Base-by-base conservation (phyloP, 2,888 invertebrate genomes). In the Callinectes sapidus region DNA sequence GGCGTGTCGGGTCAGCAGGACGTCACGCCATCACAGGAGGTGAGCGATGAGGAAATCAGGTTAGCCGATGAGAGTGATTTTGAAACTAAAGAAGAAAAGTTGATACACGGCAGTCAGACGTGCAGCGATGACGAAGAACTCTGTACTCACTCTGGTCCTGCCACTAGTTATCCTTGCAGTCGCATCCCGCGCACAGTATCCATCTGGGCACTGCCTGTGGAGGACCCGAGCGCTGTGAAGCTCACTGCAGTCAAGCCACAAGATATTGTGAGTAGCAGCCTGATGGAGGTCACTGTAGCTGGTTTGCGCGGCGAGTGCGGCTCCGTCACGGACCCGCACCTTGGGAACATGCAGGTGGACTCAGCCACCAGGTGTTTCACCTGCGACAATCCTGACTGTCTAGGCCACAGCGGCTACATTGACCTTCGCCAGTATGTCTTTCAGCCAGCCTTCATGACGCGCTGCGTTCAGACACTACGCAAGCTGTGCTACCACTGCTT, bases 311-410 rank as follows among this genome's bases (percentile, higher is more conserved):
- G 87, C 2, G 28, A 66, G 55, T 10, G 13, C 3, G 48, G 48
- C 71, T 91, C 91, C 3, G 91, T 91, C 10, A 91, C 91, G 8
- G 91, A 91, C 23, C 71, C 90, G 2, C 42, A 66, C 61, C 90
- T 91, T 1, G 90, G 90, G 1, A 87, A 85, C 1, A 5, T 10
- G 8, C 5, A 55, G 2, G 13, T 18, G 28, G 14, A 42, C 5
- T 42, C n/a, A 1, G 28, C 14, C 16, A 18, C 23, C 8, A 13
- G 13, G 48, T 91, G 91, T 35, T n/a, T 71, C 66, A 71, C 48
- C 14, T 91, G 91, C 16, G 16, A 14, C 16, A 71, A 6, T 13
- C 28, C 28, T 0, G 71, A 87, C 42, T 91, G 91, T 32, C 71
- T n/a, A 13, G 91, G 91, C 14, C 91, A 91, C 54, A 13, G 8